Percentiles rank a stretch among this genome's conserved stretches.
Conservation (phyloP, 2,113 vertebrate species). For the Megaleporinus macrocephalus region DNA sequence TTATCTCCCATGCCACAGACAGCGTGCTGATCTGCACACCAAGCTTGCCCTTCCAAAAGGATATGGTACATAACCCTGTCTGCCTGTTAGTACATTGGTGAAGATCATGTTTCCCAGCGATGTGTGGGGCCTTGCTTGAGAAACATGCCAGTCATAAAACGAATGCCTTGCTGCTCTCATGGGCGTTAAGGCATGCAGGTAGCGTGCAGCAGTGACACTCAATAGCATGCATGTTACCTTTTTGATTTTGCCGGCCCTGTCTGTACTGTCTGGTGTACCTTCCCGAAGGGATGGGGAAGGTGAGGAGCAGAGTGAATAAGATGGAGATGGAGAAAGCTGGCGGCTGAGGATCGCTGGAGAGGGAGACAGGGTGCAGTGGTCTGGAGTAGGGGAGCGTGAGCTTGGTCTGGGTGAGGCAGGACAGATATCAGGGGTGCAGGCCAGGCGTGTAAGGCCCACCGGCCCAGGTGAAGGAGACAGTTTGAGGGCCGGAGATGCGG, state of each 20-base stretch:
- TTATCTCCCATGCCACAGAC: background rate
- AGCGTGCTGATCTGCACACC: constrained; percentile 3
- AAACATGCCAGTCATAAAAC: background rate
- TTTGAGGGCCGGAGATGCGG: constrained; percentile 23
- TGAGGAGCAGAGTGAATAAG: constrained; percentile 68
- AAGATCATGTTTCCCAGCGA: constrained; percentile 13
- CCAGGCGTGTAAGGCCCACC: constrained; percentile 8
- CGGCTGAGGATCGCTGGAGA: constrained; percentile 65
- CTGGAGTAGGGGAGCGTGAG: constrained; percentile 56
- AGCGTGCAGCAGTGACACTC: constrained; percentile 55
- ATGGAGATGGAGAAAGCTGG: constrained; percentile 70
- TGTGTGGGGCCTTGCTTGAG: background rate
- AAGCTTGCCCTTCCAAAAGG: background rate
- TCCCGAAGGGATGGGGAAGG: constrained; percentile 69
- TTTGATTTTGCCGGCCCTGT: constrained; percentile 75
- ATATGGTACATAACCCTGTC: constrained; percentile 9
- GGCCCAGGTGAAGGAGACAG: constrained; percentile 57
- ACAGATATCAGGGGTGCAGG: constrained; percentile 43
- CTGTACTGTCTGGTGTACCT: constrained; percentile 71
- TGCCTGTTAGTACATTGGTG: background rate
- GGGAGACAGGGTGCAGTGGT: constrained; percentile 58
- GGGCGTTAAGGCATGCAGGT: constrained; percentile 44
- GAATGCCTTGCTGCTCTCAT: background rate
- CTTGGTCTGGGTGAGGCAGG: constrained; percentile 52
- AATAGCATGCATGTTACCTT: constrained; percentile 69